These are phyloP conservation scores for Acipenser ruthenus DNA, from an alignment of 2,797 vertebrate genomes.

Conservation along the genomic window DNA sequence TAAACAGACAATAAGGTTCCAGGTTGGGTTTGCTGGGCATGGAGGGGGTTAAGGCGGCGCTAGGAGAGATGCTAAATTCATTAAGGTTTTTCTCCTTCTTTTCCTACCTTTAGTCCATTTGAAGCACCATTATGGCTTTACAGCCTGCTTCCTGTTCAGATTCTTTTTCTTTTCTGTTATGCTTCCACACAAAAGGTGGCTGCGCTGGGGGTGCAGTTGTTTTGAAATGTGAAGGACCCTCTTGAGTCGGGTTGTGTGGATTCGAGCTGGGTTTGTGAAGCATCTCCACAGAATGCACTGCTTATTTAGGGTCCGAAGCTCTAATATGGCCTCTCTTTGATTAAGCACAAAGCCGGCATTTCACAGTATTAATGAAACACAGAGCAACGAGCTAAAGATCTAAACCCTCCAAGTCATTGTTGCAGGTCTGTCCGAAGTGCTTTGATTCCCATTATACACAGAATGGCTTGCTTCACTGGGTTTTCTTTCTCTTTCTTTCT, in stretches of 20 bases:
- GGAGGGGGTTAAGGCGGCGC: slow-evolving; percentile 20
- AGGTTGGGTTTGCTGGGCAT: slow-evolving; percentile 4
- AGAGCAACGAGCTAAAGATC: slow-evolving; percentile 83
- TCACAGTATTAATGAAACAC: slow-evolving; percentile 74
- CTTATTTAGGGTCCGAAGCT: slow-evolving; percentile 71
- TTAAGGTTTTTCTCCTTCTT: slow-evolving; percentile 57
- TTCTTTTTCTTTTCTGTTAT: slow-evolving; percentile 59
- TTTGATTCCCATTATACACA: slow-evolving; percentile 57
- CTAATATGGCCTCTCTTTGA: slow-evolving; percentile 68
- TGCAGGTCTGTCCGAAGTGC: slow-evolving; percentile 55
- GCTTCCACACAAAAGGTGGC: slow-evolving; percentile 71
- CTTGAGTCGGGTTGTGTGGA: slow-evolving; percentile 57
- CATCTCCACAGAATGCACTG: slow-evolving; percentile 60
- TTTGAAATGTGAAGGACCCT: slow-evolving; percentile 58
- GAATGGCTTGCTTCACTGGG: slow-evolving; percentile 46
- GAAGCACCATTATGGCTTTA: slow-evolving; percentile 78
- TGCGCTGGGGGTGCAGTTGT: slow-evolving; percentile 57
- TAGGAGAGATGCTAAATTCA: slow-evolving; percentile 69
- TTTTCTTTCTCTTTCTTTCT: slow-evolving; percentile 34
- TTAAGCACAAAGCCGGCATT: slow-evolving; percentile 73
- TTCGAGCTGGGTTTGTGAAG: slow-evolving; percentile 65
- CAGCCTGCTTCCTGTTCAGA: slow-evolving; percentile 77
- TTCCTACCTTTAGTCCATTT: slow-evolving; percentile 57
- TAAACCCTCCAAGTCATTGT: slow-evolving; percentile 69
- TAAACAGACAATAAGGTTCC: no score